These are phyloP conservation scores for Lasioglossum vierecki DNA, from an alignment of 2,888 invertebrate genomes.

Conservation along the genomic window DNA sequence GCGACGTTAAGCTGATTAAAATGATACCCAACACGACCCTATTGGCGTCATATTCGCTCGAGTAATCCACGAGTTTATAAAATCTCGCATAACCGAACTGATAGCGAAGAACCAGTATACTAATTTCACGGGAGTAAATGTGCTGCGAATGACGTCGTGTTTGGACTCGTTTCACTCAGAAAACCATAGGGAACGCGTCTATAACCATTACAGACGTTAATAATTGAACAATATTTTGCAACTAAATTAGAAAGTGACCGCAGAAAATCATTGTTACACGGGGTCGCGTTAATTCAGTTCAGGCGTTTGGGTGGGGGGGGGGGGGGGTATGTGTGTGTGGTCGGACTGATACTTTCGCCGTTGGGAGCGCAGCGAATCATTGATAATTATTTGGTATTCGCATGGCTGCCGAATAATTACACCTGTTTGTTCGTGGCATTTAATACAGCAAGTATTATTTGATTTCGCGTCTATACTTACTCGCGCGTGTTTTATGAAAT, in stretches of 20 bases:
- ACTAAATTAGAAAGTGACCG: background rate
- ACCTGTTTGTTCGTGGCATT: slow-evolving; percentile 69
- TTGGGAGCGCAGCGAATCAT: slow-evolving; percentile 58
- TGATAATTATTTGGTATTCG: slow-evolving; percentile 70
- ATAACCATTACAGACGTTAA: background rate
- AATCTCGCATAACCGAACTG: background rate
- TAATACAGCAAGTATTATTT: slow-evolving; percentile 70
- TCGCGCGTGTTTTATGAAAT: slow-evolving; percentile 64
- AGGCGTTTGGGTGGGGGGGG: slow-evolving; percentile 18
- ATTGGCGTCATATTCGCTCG: no score
- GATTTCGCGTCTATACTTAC: slow-evolving; percentile 63
- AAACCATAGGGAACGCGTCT: background rate
- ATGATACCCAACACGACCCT: no score
- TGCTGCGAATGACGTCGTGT: background rate
- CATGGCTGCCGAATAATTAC: slow-evolving; percentile 69
- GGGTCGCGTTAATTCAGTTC: slow-evolving; percentile 62
- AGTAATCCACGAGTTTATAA: background rate
- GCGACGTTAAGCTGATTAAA: no score
- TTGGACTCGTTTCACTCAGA: background rate
- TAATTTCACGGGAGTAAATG: background rate
- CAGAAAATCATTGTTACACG: slow-evolving; percentile 52
- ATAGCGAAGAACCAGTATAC: no score
- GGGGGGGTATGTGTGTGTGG: background rate
- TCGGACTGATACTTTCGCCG: slow-evolving; percentile 56
- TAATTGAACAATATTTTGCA: background rate